Evolutionary conservation across 1,140 invertebrate genomes (phyloP).

Genomic region (Aphis gossypii): DNA sequence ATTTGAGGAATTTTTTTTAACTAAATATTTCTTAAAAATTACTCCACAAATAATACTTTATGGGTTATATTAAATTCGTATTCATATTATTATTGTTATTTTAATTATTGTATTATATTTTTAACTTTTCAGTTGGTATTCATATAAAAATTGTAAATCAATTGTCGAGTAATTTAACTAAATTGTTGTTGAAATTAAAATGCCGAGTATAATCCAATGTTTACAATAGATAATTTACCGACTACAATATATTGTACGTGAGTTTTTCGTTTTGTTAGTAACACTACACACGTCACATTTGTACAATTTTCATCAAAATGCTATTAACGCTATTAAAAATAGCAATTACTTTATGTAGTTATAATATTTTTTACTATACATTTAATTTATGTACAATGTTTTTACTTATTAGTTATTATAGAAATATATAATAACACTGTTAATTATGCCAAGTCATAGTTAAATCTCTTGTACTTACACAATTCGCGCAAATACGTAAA

Average conservation of each 20-base stretch:
- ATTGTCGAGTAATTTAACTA: background rate
- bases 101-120: background rate
- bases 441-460: background rate
- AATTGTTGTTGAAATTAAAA: background rate
- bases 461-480: background rate
- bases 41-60: background rate
- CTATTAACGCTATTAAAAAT: background rate
- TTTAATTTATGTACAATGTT: background rate
- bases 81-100: background rate
- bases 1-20: background rate
- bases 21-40: background rate
- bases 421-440: background rate
- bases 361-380: background rate
- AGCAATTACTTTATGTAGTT: too few species aligned
- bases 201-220: too few species aligned
- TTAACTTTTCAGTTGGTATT: background rate
- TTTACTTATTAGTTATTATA: background rate
- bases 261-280: too few species aligned
- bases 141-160: background rate
- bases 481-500: too few species aligned
- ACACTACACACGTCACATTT: background rate
- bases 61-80: background rate
- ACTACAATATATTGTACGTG: too few species aligned
- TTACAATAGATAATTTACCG: too few species aligned
- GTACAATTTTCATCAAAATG: background rate